Evolutionary conservation across 2,113 vertebrate species (phyloP).

Genomic region (Mus musculus): GRCm39 chr7:56400001-56400500

Average conservation of each 20-base stretch:
- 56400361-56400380: background rate
- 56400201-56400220: background rate
- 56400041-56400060: background rate
- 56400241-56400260: background rate
- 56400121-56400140: background rate
- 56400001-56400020: background rate
- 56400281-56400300: background rate
- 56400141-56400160: too few species aligned
- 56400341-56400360: background rate
- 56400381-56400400: background rate
- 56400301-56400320: background rate
- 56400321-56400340: background rate
- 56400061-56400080: background rate
- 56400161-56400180: background rate
- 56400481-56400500: background rate
- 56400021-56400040: background rate
- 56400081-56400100: background rate
- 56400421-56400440: background rate
- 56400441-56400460: background rate
- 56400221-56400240: background rate
- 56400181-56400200: background rate
- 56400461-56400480: background rate
- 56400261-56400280: background rate
- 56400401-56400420: background rate
- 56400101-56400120: background rate